Evolutionary conservation across 2,888 invertebrate species (phyloP).

Genomic region (Amblyjoppa proteus): DNA sequence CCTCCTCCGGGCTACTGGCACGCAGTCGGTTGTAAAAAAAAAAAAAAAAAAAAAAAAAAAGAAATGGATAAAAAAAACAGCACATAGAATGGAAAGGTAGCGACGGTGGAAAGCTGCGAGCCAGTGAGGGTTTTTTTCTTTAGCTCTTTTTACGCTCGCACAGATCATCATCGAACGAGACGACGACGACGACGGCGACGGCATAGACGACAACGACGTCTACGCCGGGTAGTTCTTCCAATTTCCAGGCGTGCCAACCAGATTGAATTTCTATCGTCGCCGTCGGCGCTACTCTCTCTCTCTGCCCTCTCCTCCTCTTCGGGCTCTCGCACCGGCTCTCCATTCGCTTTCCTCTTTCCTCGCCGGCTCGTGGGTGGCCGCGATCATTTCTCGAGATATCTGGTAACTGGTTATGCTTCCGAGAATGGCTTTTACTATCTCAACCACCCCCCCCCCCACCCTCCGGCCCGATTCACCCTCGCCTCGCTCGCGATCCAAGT

Average conservation of each 20-base stretch:
- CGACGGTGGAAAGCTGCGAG: slow-evolving; percentile 66
- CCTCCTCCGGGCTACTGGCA: slow-evolving; percentile 75
- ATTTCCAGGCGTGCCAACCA: slow-evolving; percentile 81
- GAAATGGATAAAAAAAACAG: slow-evolving; percentile 12
- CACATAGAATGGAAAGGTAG: slow-evolving; percentile 61
- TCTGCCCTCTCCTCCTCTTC: slow-evolving; percentile 47
- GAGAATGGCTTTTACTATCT: slow-evolving; percentile 75
- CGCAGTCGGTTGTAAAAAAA: slow-evolving; percentile 45
- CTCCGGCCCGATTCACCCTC: neutral
- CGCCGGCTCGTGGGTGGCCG: slow-evolving; percentile 70
- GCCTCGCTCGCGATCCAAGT: slow-evolving; percentile 24
- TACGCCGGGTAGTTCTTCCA: slow-evolving; percentile 78
- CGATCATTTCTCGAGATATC: slow-evolving; percentile 80
- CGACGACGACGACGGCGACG: slow-evolving; percentile 46
- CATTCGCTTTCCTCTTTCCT: slow-evolving; percentile 31
- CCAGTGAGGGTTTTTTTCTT: slow-evolving; percentile 55
- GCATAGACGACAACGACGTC: slow-evolving; percentile 56
- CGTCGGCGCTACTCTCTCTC: slow-evolving; percentile 62
- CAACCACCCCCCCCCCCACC: slow-evolving; percentile 10
- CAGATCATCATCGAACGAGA: slow-evolving; percentile 69
- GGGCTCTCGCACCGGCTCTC: slow-evolving; percentile 10
- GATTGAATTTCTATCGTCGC: slow-evolving; percentile 83
- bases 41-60: slow-evolving; percentile 30
- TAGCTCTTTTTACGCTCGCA: slow-evolving; percentile 58
- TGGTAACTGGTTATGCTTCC: slow-evolving; percentile 80